Evolutionary conservation across 1,140 invertebrate genomes (phyloP).

Genomic region (Macrosteles quadrilineatus): DNA sequence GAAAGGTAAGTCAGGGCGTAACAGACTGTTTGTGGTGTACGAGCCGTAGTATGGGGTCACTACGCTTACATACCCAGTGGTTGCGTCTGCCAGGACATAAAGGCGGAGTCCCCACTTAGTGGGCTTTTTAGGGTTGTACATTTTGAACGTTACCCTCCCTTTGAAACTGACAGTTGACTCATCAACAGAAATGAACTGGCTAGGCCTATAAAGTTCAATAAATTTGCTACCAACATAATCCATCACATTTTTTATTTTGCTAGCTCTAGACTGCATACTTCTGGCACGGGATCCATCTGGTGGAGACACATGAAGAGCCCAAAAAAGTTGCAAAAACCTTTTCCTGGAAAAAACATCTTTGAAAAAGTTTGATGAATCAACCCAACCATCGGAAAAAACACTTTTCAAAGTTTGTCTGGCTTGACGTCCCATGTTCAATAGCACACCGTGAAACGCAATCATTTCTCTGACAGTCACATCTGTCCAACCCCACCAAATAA

Average conservation of each 20-base stretch:
- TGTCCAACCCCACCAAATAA: neutral
- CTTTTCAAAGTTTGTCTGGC: neutral
- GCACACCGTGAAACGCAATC: neutral
- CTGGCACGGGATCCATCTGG: neutral
- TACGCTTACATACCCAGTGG: neutral
- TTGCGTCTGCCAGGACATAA: neutral
- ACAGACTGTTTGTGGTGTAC: neutral
- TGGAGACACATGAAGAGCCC: neutral
- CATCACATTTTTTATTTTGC: neutral
- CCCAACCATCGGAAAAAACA: neutral
- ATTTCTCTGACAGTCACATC: neutral
- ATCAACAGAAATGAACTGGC: neutral
- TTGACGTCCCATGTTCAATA: neutral
- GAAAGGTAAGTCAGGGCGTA: neutral
- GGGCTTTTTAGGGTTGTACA: neutral
- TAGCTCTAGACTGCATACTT: neutral
- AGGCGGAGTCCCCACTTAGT: neutral
- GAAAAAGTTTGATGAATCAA: neutral
- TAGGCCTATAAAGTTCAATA: neutral
- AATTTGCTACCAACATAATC: neutral
- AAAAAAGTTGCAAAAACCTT: neutral
- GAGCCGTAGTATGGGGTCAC: neutral
- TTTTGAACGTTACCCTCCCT: neutral
- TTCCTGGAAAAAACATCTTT: neutral
- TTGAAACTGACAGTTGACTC: conserved; percentile 8